Conservation (phyloP, 2,113 vertebrate genomes). For the Pleuronectes platessa region DNA sequence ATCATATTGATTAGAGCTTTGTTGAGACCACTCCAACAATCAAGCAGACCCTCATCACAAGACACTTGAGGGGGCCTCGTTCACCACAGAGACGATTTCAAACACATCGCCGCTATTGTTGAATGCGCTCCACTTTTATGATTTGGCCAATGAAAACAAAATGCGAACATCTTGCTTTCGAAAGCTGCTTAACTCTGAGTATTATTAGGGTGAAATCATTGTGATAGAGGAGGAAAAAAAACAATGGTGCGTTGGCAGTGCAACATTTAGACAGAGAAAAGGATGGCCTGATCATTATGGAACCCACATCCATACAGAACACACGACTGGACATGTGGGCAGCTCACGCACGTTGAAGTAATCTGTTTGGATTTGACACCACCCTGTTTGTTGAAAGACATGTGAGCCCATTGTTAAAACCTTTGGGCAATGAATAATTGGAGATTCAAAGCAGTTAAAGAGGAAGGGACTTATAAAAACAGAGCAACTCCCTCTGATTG, state of each 20-base stretch:
- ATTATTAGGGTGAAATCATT: conserved; percentile 59
- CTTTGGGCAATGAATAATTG: conserved; percentile 20
- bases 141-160: conserved; percentile 53
- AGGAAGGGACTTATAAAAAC: conserved; percentile 10
- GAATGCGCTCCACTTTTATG: conserved; percentile 40
- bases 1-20: conserved; percentile 77
- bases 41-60: conserved; percentile 66
- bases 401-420: conserved; percentile 15
- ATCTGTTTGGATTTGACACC: conserved; percentile 18
- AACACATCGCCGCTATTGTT: conserved; percentile 51
- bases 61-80: conserved; percentile 54
- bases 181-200: conserved; percentile 57
- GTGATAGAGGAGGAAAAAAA: conserved; percentile 27
- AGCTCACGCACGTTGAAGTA: not conserved
- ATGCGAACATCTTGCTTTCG: conserved; percentile 54
- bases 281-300: conserved; percentile 17
- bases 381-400: conserved; percentile 1
- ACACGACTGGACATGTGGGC: not conserved
- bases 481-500: conserved; percentile 5
- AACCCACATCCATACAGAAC: conserved; percentile 1
- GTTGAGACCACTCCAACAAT: conserved; percentile 77
- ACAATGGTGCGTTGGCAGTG: conserved; percentile 30
- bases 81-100: conserved; percentile 50
- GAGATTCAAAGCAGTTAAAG: conserved; percentile 9
- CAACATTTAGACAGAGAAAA: conserved; percentile 32